A percentile compares a stretch with the other conserved stretches of the same genome.
Evolutionary conservation across 2,888 invertebrate species (phyloP).

Genomic region (Brenthis daphne): DNA sequence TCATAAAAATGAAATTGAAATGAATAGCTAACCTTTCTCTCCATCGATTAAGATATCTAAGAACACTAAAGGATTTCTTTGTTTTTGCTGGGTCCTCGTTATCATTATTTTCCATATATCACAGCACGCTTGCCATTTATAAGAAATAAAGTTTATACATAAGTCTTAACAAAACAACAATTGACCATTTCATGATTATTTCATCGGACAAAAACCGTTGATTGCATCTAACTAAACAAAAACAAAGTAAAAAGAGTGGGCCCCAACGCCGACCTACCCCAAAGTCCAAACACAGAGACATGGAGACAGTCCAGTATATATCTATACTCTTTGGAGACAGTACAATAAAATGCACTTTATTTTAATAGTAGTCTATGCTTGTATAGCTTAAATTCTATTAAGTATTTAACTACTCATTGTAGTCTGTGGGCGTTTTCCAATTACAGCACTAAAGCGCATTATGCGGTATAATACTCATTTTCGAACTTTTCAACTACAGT

Average conservation of each 20-base stretch:
- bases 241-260: conserved; percentile 42
- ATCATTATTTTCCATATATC: conserved; percentile 42
- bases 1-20: conserved; percentile 3
- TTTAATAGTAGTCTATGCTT: no score
- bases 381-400: no score
- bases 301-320: no score
- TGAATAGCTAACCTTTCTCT: conserved; percentile 83
- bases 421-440: no score
- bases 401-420: no score
- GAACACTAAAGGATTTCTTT: conserved; percentile 86
- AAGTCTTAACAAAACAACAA: conserved; percentile 26
- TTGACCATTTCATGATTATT: conserved; percentile 39
- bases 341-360: not conserved
- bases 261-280: conserved; percentile 41
- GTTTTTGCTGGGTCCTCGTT: conserved; percentile 47
- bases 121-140: conserved; percentile 31
- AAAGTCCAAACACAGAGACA: conserved; percentile 32
- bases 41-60: conserved; percentile 86
- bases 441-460: no score
- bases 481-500: no score
- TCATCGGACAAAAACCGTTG: conserved; percentile 30
- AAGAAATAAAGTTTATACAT: conserved; percentile 19
- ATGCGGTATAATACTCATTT: no score
- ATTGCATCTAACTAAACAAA: conserved; percentile 40
- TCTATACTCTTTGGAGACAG: no score